Evolutionary conservation across 2,113 vertebrate genomes (phyloP).

Genomic region (Etheostoma cragini): DNA sequence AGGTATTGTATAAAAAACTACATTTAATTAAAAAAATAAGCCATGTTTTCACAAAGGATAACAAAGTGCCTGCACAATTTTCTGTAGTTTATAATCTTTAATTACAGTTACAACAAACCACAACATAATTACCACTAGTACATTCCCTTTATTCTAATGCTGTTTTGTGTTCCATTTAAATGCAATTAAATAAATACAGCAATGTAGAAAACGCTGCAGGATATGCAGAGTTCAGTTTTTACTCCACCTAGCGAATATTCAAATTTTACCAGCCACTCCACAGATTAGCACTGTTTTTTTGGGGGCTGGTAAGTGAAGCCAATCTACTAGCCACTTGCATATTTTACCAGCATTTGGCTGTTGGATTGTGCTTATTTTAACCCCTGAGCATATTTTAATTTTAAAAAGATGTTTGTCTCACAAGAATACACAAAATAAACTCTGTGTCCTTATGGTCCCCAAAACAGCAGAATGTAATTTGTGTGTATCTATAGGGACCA

Average conservation of each 20-base stretch:
- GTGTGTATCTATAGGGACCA: neutral
- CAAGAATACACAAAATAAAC: neutral
- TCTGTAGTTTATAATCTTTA: neutral
- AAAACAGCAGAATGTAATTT: neutral
- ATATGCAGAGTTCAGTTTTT: too few species aligned
- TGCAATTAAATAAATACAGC: neutral
- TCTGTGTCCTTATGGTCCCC: neutral
- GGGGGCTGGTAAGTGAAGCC: too few species aligned
- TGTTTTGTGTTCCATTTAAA: neutral
- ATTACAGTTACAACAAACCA: neutral
- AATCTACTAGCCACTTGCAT: too few species aligned
- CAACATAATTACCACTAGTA: neutral
- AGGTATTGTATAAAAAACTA: neutral
- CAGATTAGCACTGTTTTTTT: too few species aligned
- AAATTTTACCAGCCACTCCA: too few species aligned
- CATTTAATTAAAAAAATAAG: neutral
- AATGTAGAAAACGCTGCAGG: neutral
- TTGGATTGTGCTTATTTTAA: too few species aligned
- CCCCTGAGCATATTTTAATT: neutral
- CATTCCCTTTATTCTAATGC: too few species aligned
- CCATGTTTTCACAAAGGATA: neutral
- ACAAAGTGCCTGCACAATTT: neutral
- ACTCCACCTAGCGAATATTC: too few species aligned
- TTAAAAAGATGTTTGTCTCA: neutral
- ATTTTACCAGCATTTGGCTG: too few species aligned